Evolutionary conservation across 2,797 vertebrate species (phyloP), one percentile per base, ranked within the genome.

Genomic region (Cuniculus paca): DNA sequence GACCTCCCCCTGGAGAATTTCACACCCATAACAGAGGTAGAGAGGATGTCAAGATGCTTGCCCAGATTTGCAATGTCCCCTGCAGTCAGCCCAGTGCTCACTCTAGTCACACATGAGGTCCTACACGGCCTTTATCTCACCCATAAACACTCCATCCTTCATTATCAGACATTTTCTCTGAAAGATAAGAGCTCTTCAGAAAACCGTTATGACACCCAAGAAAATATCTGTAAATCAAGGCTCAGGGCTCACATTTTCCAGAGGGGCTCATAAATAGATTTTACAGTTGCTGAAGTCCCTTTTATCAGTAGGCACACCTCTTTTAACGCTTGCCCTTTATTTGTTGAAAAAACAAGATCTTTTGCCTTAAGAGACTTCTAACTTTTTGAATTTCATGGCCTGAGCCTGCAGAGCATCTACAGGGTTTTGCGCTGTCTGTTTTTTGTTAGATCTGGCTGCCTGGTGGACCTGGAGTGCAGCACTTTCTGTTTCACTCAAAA

Each of bases 301-400:
- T n/a, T n/a, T 39, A 36, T 45, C 22, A 6, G 0, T 12, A 1
- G 6, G 22, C 19, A 1, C 17, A 1, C 0, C 24, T 34, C 19
- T 19, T n/a, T 6, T 31, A 10, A 34, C 2, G 11, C 34, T 8
- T 28, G 19, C 19, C 31, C 1, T 11, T 2, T 6, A 2, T 7
- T 6, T 13, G 42, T 12, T 20, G 31, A 34, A 28, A 34, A 90
- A 17, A 34, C 19, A 4, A 65, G 28, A n/a, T 28, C 5, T 0
- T 4, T 2, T 6, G 39, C 14, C 6, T 34, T 10, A 26, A 8
- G 9, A 77, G 12, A 1, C 16, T 31, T 5, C 42, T 31, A 48
- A 3, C 5, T 0, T 28, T 24, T 56, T 2, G 20, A 34, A 4
- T 7, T 13, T 45, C 50, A 34, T 0, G 13, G 34, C 3, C 19